Evolutionary conservation across 2,113 vertebrate genomes (phyloP).

Genomic region (Crypturellus undulatus): DNA sequence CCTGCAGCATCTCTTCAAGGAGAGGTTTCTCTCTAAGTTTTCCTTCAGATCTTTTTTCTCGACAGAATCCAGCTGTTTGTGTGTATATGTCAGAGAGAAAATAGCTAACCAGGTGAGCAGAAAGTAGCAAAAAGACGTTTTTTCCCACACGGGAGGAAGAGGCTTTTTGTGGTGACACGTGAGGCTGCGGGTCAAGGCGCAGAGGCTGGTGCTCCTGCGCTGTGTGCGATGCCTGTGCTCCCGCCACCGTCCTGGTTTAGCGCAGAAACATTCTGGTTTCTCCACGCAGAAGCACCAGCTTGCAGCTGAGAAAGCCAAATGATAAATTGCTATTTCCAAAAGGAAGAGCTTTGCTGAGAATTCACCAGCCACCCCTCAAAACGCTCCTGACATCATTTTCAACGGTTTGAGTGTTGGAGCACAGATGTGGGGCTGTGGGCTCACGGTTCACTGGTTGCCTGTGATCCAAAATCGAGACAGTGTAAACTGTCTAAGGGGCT

Average conservation of each 20-base stretch:
- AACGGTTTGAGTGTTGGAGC: background rate
- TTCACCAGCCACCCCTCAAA: background rate
- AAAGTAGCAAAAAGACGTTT: background rate
- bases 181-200: background rate
- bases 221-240: background rate
- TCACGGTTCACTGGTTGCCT: background rate
- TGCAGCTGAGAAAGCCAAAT: background rate
- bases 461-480: background rate
- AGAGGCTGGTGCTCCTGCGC: background rate
- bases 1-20: background rate
- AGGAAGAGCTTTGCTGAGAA: background rate
- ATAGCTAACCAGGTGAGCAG: background rate
- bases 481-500: background rate
- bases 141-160: background rate
- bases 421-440: rapidly evolving
- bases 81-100: background rate
- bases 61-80: background rate
- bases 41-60: background rate
- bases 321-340: background rate
- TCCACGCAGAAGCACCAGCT: background rate
- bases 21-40: background rate
- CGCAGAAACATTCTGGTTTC: background rate
- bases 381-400: background rate
- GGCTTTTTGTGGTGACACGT: rapidly evolving
- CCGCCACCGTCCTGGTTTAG: rapidly evolving